Percentiles rank a stretch among this genome's conserved stretches.
phyloP scores from a whole-genome alignment of 2,888 invertebrate genomes.

The Ephialtes manifestator region DNA sequence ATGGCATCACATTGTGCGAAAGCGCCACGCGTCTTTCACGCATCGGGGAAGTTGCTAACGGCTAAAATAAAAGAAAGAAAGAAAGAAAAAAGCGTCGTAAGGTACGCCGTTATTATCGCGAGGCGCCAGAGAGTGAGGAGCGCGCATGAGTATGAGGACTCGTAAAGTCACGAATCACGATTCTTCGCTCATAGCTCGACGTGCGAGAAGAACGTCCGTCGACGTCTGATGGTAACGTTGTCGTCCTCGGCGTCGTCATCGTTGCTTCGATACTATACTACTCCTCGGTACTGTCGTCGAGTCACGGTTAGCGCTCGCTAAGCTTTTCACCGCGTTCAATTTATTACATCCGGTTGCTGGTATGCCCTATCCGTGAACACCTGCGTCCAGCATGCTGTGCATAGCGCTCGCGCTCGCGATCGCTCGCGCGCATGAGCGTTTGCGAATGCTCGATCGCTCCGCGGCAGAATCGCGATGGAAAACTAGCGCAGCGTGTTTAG shows the following conservation, averaged over 20 bases:
- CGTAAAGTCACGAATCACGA: constrained; percentile 74
- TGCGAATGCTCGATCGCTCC: not conserved
- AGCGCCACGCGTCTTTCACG: constrained; percentile 40
- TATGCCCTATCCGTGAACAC: constrained; percentile 73
- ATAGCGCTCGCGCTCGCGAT: constrained; percentile 38
- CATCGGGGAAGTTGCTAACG: constrained; percentile 16
- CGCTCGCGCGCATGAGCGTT: not conserved
- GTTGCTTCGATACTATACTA: constrained; percentile 45
- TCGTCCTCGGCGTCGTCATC: constrained; percentile 31
- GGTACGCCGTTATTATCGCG: constrained; percentile 61
- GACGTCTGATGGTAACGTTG: constrained; percentile 48
- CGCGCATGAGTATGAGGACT: constrained; percentile 54
- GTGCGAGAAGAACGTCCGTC: constrained; percentile 44
- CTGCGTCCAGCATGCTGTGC: constrained; percentile 68
- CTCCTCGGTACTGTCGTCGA: constrained; percentile 75
- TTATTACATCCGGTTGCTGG: constrained; percentile 77
- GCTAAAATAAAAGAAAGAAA: not conserved
- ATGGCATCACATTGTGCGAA: constrained; percentile 29
- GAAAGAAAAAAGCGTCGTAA: constrained; percentile 25
- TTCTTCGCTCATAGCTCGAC: constrained; percentile 55
- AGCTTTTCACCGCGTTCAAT: constrained; percentile 79
- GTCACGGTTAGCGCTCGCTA: constrained; percentile 74
- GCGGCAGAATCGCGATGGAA: constrained; percentile 65
- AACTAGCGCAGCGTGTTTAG: constrained; percentile 57
- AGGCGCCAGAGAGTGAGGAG: constrained; percentile 62